Conservation (phyloP, 2,888 invertebrate genomes). For the Amiota mariae region DNA sequence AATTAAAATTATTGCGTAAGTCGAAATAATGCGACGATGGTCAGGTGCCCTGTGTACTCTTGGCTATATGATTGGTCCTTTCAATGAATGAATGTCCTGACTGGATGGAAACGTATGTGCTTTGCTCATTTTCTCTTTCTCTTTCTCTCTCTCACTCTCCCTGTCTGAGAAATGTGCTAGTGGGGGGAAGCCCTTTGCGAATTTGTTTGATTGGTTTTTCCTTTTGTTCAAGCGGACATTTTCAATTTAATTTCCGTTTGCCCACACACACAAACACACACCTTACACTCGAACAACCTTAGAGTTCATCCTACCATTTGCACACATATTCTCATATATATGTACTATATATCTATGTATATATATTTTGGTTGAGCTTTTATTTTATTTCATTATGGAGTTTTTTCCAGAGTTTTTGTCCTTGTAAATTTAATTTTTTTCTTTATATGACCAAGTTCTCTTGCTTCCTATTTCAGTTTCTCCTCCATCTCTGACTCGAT, state of each 20-base stretch:
- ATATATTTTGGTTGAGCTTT: constrained; percentile 35
- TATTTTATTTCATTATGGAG: constrained; percentile 55
- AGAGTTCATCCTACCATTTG: not conserved
- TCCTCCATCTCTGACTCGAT: constrained; percentile 21
- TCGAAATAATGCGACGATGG: not conserved
- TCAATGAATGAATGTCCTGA: constrained; percentile 2
- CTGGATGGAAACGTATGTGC: not conserved
- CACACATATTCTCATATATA: no score
- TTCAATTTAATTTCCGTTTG: constrained; percentile 54
- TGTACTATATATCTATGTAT: not conserved
- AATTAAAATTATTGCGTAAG: constrained; percentile 58
- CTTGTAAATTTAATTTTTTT: constrained; percentile 32
- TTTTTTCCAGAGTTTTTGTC: constrained; percentile 30
- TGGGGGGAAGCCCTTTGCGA: constrained; percentile 27
- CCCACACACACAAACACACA: constrained; percentile 15
- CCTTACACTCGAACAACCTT: not conserved
- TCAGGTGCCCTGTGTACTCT: constrained; percentile 7
- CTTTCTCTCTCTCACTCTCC: no score
- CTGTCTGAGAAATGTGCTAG: not conserved
- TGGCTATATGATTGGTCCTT: constrained; percentile 24
- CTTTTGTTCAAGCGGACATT: constrained; percentile 29
- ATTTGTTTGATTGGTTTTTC: constrained; percentile 59
- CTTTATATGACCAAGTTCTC: not conserved
- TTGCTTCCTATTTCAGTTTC: constrained; percentile 32
- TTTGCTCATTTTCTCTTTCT: no score